Conservation (phyloP, 2,113 vertebrate genomes). For the Mesitornis unicolor region DNA sequence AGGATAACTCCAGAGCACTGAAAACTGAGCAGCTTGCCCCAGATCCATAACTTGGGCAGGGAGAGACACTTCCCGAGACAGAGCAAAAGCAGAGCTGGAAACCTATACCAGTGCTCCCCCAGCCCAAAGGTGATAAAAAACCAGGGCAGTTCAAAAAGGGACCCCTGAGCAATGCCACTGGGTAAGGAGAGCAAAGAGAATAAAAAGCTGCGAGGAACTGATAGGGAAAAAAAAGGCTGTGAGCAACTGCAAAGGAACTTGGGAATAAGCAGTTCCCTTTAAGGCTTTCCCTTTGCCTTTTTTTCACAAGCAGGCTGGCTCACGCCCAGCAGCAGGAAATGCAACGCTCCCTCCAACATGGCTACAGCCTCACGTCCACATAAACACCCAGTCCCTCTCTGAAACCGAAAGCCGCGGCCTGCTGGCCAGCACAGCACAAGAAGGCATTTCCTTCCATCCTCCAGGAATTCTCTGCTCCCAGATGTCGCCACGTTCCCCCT, state of each 20-base stretch:
- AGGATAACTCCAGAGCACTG: background rate
- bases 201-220: background rate
- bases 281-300: background rate
- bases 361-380: background rate
- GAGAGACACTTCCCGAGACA: background rate
- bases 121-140: background rate
- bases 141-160: background rate
- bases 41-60: background rate
- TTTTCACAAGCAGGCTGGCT: constrained; percentile 9
- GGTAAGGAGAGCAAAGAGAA: background rate
- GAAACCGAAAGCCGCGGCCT: background rate
- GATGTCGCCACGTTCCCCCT: background rate
- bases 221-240: background rate
- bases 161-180: accelerated
- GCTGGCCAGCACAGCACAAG: background rate
- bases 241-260: constrained; percentile 1
- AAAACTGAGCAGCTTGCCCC: background rate
- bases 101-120: background rate
- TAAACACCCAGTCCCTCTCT: background rate
- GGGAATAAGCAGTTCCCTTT: constrained; percentile 26
- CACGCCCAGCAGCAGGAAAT: constrained; percentile 28
- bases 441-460: constrained; percentile 44
- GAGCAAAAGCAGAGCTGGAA: background rate
- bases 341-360: background rate
- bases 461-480: constrained; percentile 15